phyloP scores from a whole-genome alignment of 2,888 invertebrate genomes.

The Drosophila quinaria region DNA sequence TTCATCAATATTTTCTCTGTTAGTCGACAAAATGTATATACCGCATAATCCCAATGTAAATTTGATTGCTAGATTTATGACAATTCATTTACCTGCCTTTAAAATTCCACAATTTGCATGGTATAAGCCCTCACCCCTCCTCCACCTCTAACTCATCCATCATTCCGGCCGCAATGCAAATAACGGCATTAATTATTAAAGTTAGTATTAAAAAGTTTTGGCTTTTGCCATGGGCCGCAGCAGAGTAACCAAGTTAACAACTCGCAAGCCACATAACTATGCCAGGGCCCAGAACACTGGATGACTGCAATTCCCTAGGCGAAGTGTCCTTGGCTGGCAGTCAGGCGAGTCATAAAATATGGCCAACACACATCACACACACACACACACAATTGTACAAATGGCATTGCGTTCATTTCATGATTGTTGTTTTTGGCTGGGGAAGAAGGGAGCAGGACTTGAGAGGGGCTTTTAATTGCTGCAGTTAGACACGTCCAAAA shows the following conservation, averaged over 20 bases:
- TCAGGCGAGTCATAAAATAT: slow-evolving; percentile 70
- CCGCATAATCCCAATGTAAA: neutral
- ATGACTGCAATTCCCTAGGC: slow-evolving; percentile 42
- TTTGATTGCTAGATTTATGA: neutral
- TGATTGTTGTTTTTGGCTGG: slow-evolving; percentile 54
- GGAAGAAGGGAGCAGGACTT: neutral
- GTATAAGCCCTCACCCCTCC: neutral
- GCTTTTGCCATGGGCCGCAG: slow-evolving; percentile 32
- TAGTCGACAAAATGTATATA: neutral
- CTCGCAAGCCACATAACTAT: slow-evolving; percentile 41
- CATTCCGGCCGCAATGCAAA: slow-evolving; percentile 27
- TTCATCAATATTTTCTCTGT: neutral
- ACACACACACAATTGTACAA: slow-evolving; percentile 15
- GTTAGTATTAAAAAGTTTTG: slow-evolving; percentile 65
- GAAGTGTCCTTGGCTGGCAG: slow-evolving; percentile 62
- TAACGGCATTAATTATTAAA: slow-evolving; percentile 68
- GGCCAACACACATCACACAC: slow-evolving; percentile 44
- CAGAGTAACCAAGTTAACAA: slow-evolving; percentile 51
- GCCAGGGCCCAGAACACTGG: slow-evolving; percentile 15
- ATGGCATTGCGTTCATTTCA: slow-evolving; percentile 51
- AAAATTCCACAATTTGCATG: slow-evolving; percentile 36
- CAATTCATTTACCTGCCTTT: neutral
- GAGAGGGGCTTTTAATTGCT: slow-evolving; percentile 63
- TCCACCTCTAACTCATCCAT: neutral
- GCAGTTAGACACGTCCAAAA: slow-evolving; percentile 64